These are phyloP conservation scores for Ondatra zibethicus DNA, from an alignment of 2,113 vertebrate genomes.

Conservation along the genomic window DNA sequence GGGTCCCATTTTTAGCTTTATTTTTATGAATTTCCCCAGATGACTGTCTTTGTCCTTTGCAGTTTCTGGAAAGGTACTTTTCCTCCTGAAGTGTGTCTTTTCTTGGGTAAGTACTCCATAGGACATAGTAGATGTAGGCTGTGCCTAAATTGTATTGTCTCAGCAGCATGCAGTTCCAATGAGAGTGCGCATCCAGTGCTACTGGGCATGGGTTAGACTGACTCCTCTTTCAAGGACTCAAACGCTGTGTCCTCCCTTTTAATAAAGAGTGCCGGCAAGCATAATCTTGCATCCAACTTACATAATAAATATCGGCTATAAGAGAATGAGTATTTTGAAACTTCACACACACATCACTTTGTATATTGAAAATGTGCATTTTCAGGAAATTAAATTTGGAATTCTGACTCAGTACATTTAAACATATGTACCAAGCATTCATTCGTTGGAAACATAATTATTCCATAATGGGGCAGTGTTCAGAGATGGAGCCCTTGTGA, in stretches of 20 bases:
- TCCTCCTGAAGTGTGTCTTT: constrained; percentile 36
- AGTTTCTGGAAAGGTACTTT: constrained; percentile 36
- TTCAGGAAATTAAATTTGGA: constrained; percentile 10
- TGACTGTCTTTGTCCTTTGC: background rate
- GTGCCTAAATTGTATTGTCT: background rate
- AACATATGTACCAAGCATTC: background rate
- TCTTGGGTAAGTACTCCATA: background rate
- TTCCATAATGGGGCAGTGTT: background rate
- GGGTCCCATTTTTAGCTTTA: constrained; percentile 23
- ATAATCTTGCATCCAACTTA: background rate
- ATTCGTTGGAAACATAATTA: background rate
- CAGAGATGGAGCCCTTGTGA: background rate
- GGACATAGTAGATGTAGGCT: background rate
- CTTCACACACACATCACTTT: background rate
- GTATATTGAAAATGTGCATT: background rate
- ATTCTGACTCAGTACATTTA: background rate
- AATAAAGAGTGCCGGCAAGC: constrained; percentile 2
- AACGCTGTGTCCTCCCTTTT: background rate
- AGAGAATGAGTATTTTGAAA: constrained; percentile 17
- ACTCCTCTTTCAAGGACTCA: background rate
- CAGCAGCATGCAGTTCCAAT: background rate
- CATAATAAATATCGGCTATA: background rate
- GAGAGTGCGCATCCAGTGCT: background rate
- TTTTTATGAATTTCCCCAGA: constrained; percentile 52
- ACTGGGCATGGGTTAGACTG: background rate